Conservation (phyloP, 2,113 vertebrate species). For the Egretta garzetta region DNA sequence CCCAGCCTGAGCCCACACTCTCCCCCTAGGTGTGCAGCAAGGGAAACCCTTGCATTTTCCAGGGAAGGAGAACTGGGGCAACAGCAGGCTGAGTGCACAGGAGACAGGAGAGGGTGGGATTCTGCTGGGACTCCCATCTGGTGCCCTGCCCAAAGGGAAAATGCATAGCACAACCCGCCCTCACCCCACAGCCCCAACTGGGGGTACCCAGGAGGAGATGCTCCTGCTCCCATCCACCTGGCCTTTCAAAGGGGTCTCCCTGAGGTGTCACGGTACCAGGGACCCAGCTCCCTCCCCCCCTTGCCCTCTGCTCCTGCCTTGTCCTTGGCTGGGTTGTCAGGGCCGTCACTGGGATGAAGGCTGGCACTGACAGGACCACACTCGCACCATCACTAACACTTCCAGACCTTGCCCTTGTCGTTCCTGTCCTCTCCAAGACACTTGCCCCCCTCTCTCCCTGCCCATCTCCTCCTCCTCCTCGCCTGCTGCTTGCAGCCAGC, state of each 20-base stretch:
- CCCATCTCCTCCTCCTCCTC: neutral
- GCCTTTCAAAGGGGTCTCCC: rapidly evolving
- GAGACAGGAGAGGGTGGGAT: neutral
- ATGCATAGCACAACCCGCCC: rapidly evolving
- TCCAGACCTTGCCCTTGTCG: conserved; percentile 36
- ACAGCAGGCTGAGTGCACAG: rapidly evolving
- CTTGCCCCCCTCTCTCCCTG: neutral
- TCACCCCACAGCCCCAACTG: rapidly evolving
- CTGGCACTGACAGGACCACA: neutral
- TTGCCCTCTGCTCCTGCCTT: neutral
- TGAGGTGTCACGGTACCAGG: neutral
- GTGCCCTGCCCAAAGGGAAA: neutral
- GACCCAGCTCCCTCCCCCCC: neutral
- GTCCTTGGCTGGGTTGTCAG: neutral
- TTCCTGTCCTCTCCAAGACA: neutral
- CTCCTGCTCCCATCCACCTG: neutral
- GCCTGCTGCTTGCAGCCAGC: neutral
- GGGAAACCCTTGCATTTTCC: neutral
- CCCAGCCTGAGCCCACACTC: neutral
- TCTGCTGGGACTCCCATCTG: neutral
- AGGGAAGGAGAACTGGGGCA: rapidly evolving
- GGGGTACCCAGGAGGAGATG: neutral
- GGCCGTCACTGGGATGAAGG: neutral
- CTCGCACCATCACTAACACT: neutral
- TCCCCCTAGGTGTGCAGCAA: rapidly evolving